Percentiles rank a stretch among this genome's conserved stretches.
These are phyloP conservation scores for Allygus modestus DNA, from an alignment of 2,888 invertebrate genomes.

Conservation along the genomic window DNA sequence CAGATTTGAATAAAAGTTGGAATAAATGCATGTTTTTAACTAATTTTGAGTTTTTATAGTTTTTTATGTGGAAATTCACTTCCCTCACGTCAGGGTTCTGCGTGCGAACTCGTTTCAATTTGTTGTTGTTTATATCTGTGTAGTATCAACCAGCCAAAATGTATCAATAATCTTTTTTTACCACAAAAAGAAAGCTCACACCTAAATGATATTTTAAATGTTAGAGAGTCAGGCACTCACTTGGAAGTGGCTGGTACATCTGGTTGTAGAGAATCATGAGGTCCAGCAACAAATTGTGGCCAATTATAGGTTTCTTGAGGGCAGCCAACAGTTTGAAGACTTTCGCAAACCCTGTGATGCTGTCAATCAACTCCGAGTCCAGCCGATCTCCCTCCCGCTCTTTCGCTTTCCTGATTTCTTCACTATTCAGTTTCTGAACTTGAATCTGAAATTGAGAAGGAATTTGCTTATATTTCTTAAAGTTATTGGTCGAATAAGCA, in stretches of 20 bases:
- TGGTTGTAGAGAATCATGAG: conserved; percentile 83
- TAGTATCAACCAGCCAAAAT: no score
- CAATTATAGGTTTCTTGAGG: conserved; percentile 84
- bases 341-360: conserved; percentile 82
- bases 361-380: conserved; percentile 76
- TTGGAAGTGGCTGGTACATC: conserved; percentile 84
- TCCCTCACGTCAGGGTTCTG: no score
- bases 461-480: no score
- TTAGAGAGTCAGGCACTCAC: conserved; percentile 71
- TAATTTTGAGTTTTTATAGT: no score
- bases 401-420: conserved; percentile 72
- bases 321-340: conserved; percentile 80
- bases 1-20: no score
- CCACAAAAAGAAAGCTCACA: neutral
- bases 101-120: no score
- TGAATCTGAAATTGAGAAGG: conserved; percentile 71
- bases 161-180: no score
- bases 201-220: neutral
- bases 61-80: no score
- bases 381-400: conserved; percentile 73
- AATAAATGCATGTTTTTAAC: no score
- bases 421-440: conserved; percentile 73
- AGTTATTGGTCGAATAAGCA: no score
- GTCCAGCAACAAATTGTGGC: conserved; percentile 87
- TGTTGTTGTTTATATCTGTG: no score